Conservation (phyloP, 2,113 vertebrate species). For the Tychaedon coryphoeus region DNA sequence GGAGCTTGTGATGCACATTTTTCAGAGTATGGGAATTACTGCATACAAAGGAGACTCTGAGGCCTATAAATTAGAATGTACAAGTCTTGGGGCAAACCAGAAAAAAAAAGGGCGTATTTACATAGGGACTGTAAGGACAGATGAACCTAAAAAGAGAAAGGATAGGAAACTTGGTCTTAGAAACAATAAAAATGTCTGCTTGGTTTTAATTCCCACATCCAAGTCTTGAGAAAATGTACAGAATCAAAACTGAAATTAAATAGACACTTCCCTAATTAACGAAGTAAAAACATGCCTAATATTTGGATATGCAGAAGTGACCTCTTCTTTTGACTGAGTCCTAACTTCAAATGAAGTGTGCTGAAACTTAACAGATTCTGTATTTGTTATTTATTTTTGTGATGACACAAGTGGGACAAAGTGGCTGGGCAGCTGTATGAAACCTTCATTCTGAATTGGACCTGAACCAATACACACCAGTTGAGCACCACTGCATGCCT, state of each 20-base stretch:
- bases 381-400: not conserved
- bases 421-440: not conserved
- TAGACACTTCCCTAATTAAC: not conserved
- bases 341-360: not conserved
- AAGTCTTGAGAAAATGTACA: not conserved
- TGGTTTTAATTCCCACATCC: not conserved
- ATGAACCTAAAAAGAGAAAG: not conserved
- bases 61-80: not conserved
- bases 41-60: not conserved
- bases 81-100: not conserved
- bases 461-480: rapidly evolving
- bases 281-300: not conserved
- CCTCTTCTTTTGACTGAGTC: not conserved
- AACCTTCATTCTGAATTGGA: not conserved
- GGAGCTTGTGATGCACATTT: not conserved
- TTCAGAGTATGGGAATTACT: not conserved
- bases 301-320: not conserved
- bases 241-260: not conserved
- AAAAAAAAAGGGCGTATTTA: not conserved
- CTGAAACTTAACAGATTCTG: not conserved
- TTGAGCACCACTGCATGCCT: not conserved
- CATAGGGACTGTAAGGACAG: not conserved
- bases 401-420: not conserved
- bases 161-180: not conserved
- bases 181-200: not conserved